phyloP scores from a whole-genome alignment of 2,797 vertebrate genomes.

The Schizopygopsis pylzovi region DNA sequence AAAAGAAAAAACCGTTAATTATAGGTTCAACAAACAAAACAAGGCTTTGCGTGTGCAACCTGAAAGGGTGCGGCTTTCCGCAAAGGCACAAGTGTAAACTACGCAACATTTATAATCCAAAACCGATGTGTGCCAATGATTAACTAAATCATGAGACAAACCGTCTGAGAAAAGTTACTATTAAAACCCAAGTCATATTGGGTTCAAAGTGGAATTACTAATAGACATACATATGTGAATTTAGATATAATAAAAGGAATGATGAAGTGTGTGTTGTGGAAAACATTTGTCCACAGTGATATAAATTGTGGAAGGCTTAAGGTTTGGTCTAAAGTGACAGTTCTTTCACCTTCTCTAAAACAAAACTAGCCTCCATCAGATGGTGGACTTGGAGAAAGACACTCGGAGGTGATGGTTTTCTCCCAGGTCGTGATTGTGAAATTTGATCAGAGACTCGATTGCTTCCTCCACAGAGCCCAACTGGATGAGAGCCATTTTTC shows the following conservation, averaged over 20 bases:
- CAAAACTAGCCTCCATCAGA: constrained; percentile 69
- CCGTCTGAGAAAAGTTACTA: constrained; percentile 40
- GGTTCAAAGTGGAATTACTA: constrained; percentile 72
- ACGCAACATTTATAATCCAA: constrained; percentile 57
- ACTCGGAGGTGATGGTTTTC: constrained; percentile 91
- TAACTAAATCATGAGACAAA: constrained; percentile 47
- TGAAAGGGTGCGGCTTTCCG: constrained; percentile 37
- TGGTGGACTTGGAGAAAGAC: constrained; percentile 96
- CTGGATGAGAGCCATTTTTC: constrained; percentile 90
- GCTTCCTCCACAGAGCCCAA: constrained; percentile 92
- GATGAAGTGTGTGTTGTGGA: constrained; percentile 85
- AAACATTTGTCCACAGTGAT: constrained; percentile 62
- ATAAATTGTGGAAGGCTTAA: constrained; percentile 65
- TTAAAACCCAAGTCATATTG: constrained; percentile 64
- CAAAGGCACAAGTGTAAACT: constrained; percentile 61
- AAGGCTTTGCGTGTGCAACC: constrained; percentile 7
- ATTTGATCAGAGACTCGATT: constrained; percentile 92
- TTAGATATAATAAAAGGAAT: constrained; percentile 82
- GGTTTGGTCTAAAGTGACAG: constrained; percentile 78
- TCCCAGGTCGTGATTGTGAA: constrained; percentile 89
- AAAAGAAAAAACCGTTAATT: constrained; percentile 4
- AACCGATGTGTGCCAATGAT: constrained; percentile 40
- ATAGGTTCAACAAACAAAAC: constrained; percentile 52
- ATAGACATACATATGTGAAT: constrained; percentile 37
- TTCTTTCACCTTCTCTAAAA: constrained; percentile 69